Conservation (phyloP, 2,113 vertebrate genomes). For the Hassar affinis region DNA sequence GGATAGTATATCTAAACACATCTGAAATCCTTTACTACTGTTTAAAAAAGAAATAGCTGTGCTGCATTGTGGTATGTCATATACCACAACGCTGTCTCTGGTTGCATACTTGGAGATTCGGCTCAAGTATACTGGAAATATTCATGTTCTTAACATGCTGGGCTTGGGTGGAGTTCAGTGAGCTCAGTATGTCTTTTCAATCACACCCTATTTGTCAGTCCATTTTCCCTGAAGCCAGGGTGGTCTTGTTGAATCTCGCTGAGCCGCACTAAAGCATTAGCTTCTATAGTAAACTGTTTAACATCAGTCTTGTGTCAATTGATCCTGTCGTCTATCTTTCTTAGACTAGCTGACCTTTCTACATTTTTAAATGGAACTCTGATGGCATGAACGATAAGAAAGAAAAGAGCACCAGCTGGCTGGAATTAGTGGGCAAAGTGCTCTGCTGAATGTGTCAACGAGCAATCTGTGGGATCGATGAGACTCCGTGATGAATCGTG, state of each 20-base stretch:
- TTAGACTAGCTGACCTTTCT: conserved; percentile 24
- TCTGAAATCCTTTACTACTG: not conserved
- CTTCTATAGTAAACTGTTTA: conserved; percentile 9
- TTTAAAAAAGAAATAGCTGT: not conserved
- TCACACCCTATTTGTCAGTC: not conserved
- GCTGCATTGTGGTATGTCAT: not conserved
- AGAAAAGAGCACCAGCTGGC: conserved; percentile 48
- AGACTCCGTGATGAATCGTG: conserved; percentile 63
- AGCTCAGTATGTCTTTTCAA: not conserved
- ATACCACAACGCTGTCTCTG: not conserved
- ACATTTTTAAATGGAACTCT: conserved; percentile 16
- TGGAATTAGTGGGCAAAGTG: conserved; percentile 59
- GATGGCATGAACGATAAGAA: conserved; percentile 39
- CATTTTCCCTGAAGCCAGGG: not conserved
- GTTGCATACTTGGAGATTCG: not conserved
- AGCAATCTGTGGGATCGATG: conserved; percentile 60
- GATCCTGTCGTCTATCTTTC: not conserved
- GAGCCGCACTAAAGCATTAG: not conserved
- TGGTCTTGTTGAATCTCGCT: not conserved
- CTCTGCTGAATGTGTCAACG: conserved; percentile 63
- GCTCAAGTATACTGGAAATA: not conserved
- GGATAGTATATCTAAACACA: no score
- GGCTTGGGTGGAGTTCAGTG: not conserved
- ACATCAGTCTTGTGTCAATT: conserved; percentile 5
- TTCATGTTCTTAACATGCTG: not conserved